Percentiles rank a stretch among this genome's conserved stretches.
phyloP scores from a whole-genome alignment of 1,140 invertebrate genomes.

The Drosophila insularis region DNA sequence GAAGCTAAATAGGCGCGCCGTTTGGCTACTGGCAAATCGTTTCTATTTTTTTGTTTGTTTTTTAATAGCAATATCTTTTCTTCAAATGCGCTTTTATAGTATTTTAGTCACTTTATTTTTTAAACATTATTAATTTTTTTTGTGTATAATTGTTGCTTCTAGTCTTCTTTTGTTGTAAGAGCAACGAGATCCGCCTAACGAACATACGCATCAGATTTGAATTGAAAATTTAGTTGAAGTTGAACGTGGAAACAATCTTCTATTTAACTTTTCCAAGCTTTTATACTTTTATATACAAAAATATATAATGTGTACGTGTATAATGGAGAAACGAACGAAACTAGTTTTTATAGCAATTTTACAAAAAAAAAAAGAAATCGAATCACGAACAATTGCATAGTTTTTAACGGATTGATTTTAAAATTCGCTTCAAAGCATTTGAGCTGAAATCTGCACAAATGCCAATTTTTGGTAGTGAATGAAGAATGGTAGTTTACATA shows the following conservation, averaged over 20 bases:
- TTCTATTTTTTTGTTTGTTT: slow-evolving; percentile 51
- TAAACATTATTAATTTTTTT: slow-evolving; percentile 80
- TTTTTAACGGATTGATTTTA: slow-evolving; percentile 75
- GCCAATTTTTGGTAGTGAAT: slow-evolving; percentile 46
- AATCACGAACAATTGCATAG: slow-evolving; percentile 71
- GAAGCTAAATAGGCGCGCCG: slow-evolving; percentile 53
- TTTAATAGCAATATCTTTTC: slow-evolving; percentile 61
- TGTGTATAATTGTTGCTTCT: slow-evolving; percentile 82
- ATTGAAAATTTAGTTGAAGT: slow-evolving; percentile 37
- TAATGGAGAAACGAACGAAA: slow-evolving; percentile 76
- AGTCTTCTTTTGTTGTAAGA: slow-evolving; percentile 82
- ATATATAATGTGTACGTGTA: slow-evolving; percentile 41
- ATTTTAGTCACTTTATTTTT: slow-evolving; percentile 81
- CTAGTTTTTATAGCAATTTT: slow-evolving; percentile 81
- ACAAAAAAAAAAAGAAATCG: slow-evolving; percentile 43
- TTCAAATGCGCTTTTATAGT: slow-evolving; percentile 77
- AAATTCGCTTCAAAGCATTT: slow-evolving; percentile 56
- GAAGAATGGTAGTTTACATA: slow-evolving; percentile 63
- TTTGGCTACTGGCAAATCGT: slow-evolving; percentile 46
- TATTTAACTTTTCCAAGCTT: slow-evolving; percentile 74
- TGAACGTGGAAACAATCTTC: slow-evolving; percentile 55
- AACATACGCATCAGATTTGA: slow-evolving; percentile 46
- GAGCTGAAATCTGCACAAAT: slow-evolving; percentile 28
- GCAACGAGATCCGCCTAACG: slow-evolving; percentile 72
- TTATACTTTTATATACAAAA: slow-evolving; percentile 78